Percentiles rank a stretch among this genome's conserved stretches.
Conservation (phyloP, 1,140 invertebrate species). For the Ceratitis capitata region DNA sequence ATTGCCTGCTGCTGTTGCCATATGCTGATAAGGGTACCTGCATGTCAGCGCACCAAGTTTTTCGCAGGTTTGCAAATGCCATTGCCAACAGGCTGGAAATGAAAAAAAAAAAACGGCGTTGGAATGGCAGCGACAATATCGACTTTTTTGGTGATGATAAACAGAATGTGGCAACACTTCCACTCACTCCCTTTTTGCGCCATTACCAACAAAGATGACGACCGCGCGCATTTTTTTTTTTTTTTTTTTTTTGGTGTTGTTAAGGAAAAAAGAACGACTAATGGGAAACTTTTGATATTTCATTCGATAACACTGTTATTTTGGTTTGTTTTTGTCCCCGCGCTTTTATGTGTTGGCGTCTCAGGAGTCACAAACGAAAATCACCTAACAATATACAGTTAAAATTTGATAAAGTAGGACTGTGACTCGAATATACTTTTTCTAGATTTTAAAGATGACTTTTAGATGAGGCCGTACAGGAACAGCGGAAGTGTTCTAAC, state of each 20-base stretch:
- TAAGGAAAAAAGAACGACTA: background rate
- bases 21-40: slow-evolving; percentile 1
- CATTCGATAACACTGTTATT: background rate
- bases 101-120: background rate
- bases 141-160: background rate
- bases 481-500: too few species aligned
- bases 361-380: too few species aligned
- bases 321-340: background rate
- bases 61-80: slow-evolving; percentile 1
- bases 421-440: too few species aligned
- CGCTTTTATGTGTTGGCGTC: too few species aligned
- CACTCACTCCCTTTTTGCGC: background rate
- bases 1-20: background rate
- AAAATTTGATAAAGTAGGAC: too few species aligned
- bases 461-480: too few species aligned
- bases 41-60: slow-evolving; percentile 14
- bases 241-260: background rate
- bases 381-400: too few species aligned
- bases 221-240: background rate
- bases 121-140: background rate
- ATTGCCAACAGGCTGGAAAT: background rate
- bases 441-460: too few species aligned
- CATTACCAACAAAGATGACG: background rate
- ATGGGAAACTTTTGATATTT: background rate
- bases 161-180: background rate